Evolutionary conservation across 2,113 vertebrate species (phyloP).

Genomic region (Pedetes capensis): DNA sequence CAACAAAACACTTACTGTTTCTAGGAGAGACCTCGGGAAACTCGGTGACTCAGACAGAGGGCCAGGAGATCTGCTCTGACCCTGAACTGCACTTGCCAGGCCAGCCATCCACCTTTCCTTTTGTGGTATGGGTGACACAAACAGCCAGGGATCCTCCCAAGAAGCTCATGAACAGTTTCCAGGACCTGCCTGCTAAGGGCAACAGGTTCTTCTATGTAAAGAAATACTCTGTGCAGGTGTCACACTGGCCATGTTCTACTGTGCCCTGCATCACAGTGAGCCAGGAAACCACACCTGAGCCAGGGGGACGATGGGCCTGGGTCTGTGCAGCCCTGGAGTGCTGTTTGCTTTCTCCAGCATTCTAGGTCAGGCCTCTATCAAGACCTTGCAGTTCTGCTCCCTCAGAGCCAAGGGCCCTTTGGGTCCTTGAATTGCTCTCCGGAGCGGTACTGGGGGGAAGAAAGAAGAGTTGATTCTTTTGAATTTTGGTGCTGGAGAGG

Average conservation of each 20-base stretch:
- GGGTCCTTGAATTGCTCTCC: neutral
- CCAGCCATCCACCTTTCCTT: fast-evolving
- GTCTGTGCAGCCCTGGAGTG: too few relatives aligned
- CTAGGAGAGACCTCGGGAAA: neutral
- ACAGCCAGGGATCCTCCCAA: too few relatives aligned
- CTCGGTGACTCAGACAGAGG: neutral
- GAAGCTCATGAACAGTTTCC: too few relatives aligned
- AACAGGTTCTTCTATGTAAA: too few relatives aligned
- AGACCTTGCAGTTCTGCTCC: neutral
- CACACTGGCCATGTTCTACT: constrained; percentile 48
- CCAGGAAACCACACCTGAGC: too few relatives aligned
- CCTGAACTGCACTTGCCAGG: neutral
- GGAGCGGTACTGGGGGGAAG: neutral
- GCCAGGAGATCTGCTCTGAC: neutral
- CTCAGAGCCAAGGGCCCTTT: neutral
- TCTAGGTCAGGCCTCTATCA: too few relatives aligned
- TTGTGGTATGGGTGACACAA: constrained; percentile 65
- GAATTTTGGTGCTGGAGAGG: too few relatives aligned
- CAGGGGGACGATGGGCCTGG: too few relatives aligned
- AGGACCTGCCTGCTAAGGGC: too few relatives aligned
- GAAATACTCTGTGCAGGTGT: neutral
- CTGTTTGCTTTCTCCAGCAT: too few relatives aligned
- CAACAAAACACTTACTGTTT: neutral
- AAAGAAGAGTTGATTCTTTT: fast-evolving
- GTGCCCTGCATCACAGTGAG: neutral